Evolutionary conservation across 2,113 vertebrate genomes (phyloP).

Genomic region (Chelonoidis abingdonii): DNA sequence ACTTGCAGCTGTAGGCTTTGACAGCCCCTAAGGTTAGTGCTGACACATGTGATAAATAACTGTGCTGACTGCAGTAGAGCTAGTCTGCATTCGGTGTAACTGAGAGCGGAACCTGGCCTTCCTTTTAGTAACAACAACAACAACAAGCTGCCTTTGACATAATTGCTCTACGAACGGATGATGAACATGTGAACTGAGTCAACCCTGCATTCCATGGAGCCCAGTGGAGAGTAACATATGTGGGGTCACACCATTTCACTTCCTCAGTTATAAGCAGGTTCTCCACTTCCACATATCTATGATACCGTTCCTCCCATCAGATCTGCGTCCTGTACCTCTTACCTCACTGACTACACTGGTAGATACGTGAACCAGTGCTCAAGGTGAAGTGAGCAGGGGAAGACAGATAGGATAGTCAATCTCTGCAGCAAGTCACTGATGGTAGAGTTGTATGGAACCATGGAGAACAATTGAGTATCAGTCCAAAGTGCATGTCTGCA

Average conservation of each 20-base stretch:
- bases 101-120: neutral
- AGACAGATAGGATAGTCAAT: neutral
- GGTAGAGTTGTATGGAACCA: slow-evolving; percentile 8
- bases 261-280: neutral
- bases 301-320: neutral
- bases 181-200: neutral
- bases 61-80: neutral
- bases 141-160: neutral
- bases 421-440: slow-evolving; percentile 14
- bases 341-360: neutral
- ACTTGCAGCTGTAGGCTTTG: neutral
- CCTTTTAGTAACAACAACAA: too few species aligned
- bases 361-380: neutral
- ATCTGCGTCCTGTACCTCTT: neutral
- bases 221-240: neutral
- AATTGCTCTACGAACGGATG: neutral
- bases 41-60: neutral
- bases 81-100: neutral
- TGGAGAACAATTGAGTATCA: neutral
- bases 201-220: neutral
- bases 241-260: neutral
- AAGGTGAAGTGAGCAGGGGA: neutral
- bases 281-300: neutral
- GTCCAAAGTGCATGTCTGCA: neutral
- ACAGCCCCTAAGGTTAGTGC: neutral